Evolutionary conservation across 1,140 invertebrate genomes (phyloP).

Genomic region (Rhizoglyphus robini): DNA sequence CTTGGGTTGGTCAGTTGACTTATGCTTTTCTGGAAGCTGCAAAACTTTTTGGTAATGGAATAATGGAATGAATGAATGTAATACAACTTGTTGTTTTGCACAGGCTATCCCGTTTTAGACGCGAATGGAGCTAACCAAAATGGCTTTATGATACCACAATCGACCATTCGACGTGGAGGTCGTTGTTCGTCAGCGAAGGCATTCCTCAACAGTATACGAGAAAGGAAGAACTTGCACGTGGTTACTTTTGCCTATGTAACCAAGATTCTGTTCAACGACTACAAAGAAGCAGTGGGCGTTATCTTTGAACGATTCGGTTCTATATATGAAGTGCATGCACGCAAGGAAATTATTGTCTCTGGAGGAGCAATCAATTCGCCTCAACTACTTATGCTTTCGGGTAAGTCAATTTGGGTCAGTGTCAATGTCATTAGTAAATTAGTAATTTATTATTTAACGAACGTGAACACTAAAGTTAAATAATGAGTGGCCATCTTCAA

Average conservation of each 20-base stretch:
- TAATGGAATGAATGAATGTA: conserved; percentile 34
- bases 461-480: too few species aligned
- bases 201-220: conserved; percentile 57
- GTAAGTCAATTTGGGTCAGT: too few species aligned
- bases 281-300: conserved; percentile 65
- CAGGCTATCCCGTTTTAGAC: conserved; percentile 27
- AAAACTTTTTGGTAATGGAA: conserved; percentile 62
- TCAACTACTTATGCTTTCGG: conserved; percentile 77
- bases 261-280: conserved; percentile 57
- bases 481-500: too few species aligned
- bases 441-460: too few species aligned
- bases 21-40: conserved; percentile 74
- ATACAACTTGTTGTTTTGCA: conserved; percentile 20
- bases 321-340: conserved; percentile 52
- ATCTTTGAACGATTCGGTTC: conserved; percentile 60
- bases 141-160: conserved; percentile 47
- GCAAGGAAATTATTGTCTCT: conserved; percentile 70
- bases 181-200: conserved; percentile 77
- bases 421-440: too few species aligned
- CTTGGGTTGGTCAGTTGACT: conserved; percentile 38
- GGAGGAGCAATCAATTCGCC: conserved; percentile 77
- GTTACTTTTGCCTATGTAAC: conserved; percentile 24
- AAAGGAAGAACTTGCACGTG: conserved; percentile 67
- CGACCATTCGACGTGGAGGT: conserved; percentile 59
- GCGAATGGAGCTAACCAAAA: conserved; percentile 23